These are phyloP conservation scores for Hemistola chrysoprasaria DNA, from an alignment of 2,888 invertebrate species.

Conservation along the genomic window DNA sequence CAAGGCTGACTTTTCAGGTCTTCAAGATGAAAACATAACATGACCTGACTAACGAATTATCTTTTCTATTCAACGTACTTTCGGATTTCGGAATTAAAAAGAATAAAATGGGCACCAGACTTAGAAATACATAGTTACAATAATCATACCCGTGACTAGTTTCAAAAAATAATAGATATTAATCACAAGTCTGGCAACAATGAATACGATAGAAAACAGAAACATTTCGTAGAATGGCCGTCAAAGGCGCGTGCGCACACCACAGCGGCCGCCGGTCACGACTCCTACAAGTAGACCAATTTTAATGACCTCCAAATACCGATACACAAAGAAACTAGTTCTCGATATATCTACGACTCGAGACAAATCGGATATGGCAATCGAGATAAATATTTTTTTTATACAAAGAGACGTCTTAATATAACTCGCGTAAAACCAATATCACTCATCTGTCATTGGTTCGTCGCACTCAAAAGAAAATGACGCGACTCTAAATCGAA, in stretches of 20 bases:
- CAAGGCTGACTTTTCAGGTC: too few species aligned
- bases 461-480: too few species aligned
- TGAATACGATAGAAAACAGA: constrained; percentile 59
- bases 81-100: too few species aligned
- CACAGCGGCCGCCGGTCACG: constrained; percentile 67
- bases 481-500: too few species aligned
- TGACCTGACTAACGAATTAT: too few species aligned
- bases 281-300: constrained; percentile 57
- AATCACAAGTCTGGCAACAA: constrained; percentile 72
- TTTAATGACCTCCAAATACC: constrained; percentile 60
- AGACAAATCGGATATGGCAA: constrained; percentile 3
- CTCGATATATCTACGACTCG: constrained; percentile 18
- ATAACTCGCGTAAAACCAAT: too few species aligned
- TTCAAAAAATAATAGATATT: constrained; percentile 55
- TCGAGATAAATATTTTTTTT: too few species aligned
- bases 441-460: too few species aligned
- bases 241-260: constrained; percentile 69
- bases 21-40: too few species aligned
- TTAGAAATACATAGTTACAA: not conserved
- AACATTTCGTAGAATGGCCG: constrained; percentile 62
- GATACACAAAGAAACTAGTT: constrained; percentile 34
- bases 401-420: too few species aligned
- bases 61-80: too few species aligned
- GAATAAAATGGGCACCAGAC: too few species aligned
- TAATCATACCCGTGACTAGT: constrained; percentile 49